Percentiles rank a stretch among this genome's conserved stretches.
These are phyloP conservation scores for Nezara viridula DNA, from an alignment of 2,888 invertebrate species.

Conservation along the genomic window DNA sequence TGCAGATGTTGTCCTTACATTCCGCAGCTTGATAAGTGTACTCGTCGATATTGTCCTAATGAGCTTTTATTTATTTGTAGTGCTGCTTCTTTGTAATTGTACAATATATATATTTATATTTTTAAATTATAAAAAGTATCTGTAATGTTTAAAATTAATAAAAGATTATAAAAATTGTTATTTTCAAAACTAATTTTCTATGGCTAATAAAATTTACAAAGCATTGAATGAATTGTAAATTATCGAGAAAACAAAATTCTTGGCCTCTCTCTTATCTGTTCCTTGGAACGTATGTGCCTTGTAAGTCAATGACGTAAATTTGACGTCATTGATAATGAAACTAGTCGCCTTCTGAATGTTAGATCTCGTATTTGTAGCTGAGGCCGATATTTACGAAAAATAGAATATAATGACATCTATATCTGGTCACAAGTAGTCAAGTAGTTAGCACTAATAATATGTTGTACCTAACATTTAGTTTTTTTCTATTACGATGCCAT, in stretches of 20 bases:
- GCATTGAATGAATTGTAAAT: neutral
- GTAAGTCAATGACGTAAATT: no score
- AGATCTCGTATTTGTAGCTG: no score
- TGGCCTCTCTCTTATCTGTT: neutral
- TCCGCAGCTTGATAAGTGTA: constrained; percentile 34
- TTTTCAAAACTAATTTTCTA: neutral
- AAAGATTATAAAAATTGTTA: neutral
- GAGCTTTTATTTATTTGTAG: constrained; percentile 44
- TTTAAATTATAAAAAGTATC: neutral
- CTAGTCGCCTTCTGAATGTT: no score
- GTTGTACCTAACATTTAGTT: no score
- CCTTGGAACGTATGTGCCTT: neutral
- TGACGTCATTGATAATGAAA: no score
- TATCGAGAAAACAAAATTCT: neutral
- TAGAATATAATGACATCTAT: no score
- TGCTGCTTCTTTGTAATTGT: neutral
- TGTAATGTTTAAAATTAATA: neutral
- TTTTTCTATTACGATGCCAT: no score
- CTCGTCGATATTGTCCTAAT: neutral
- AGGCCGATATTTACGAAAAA: no score
- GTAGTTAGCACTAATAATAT: no score
- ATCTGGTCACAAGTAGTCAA: no score
- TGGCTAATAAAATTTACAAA: neutral
- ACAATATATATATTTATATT: neutral
- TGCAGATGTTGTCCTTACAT: neutral